Conservation (phyloP, 2,888 invertebrate genomes). For the Cartodere bifasciata region DNA sequence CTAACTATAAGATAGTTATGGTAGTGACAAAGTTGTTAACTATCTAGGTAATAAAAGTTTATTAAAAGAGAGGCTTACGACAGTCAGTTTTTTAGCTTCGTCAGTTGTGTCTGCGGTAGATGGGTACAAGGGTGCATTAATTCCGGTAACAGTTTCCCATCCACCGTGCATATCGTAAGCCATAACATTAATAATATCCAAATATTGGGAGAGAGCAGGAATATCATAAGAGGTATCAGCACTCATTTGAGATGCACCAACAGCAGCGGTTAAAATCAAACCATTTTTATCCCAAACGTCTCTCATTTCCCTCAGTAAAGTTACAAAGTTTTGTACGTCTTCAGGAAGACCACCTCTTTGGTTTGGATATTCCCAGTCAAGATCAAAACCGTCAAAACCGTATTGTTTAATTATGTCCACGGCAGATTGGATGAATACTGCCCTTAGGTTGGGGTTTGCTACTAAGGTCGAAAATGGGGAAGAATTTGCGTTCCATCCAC, state of each 20-base stretch:
- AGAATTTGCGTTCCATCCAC: slow-evolving; percentile 52
- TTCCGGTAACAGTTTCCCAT: slow-evolving; percentile 38
- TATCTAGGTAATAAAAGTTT: too few relatives aligned
- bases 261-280: slow-evolving; percentile 23
- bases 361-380: slow-evolving; percentile 63
- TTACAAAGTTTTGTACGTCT: slow-evolving; percentile 21
- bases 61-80: too few relatives aligned
- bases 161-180: slow-evolving; percentile 12
- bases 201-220: slow-evolving; percentile 15
- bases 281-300: slow-evolving; percentile 18
- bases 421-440: slow-evolving; percentile 43
- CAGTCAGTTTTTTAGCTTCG: slow-evolving; percentile 13
- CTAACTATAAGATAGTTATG: too few relatives aligned
- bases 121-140: slow-evolving; percentile 49
- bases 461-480: slow-evolving; percentile 32
- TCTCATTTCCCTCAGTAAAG: slow-evolving; percentile 21
- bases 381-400: slow-evolving; percentile 56
- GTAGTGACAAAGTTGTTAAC: too few relatives aligned
- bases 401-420: slow-evolving; percentile 38
- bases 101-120: slow-evolving; percentile 32
- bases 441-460: slow-evolving; percentile 31
- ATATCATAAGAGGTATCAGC: slow-evolving; percentile 23
- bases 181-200: slow-evolving; percentile 12
- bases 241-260: slow-evolving; percentile 20
- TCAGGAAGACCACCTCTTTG: slow-evolving; percentile 38